These are phyloP conservation scores for Larimichthys crocea DNA, from an alignment of 2,113 vertebrate genomes.

Conservation along the genomic window DNA sequence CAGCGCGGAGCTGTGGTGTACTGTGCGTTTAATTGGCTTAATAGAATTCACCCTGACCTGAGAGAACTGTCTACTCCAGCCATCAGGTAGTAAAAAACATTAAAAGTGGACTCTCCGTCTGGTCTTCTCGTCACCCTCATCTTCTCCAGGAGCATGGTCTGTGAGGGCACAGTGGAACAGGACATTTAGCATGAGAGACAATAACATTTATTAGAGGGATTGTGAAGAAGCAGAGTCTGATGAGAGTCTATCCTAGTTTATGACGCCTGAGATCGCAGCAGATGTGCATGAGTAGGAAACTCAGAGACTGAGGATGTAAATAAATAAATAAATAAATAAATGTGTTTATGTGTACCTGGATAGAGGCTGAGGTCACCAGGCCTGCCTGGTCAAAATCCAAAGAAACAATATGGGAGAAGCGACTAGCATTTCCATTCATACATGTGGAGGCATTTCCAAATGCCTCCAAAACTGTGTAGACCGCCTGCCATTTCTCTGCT, in stretches of 20 bases:
- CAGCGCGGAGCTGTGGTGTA: background rate
- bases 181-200: slow-evolving; percentile 1
- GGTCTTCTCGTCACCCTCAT: slow-evolving; percentile 90
- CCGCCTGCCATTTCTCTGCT: slow-evolving; percentile 98
- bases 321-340: slow-evolving; percentile 1
- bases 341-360: slow-evolving; percentile 87
- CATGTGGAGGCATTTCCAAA: slow-evolving; percentile 93
- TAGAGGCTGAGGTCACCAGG: slow-evolving; percentile 93
- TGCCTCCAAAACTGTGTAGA: slow-evolving; percentile 93
- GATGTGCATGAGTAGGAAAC: background rate
- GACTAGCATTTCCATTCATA: slow-evolving; percentile 93
- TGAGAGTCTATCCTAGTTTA: background rate
- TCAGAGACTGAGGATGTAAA: background rate
- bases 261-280: background rate
- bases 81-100: slow-evolving; percentile 97
- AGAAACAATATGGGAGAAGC: slow-evolving; percentile 95
- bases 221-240: background rate
- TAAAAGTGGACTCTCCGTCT: slow-evolving; percentile 90
- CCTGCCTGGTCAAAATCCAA: slow-evolving; percentile 98
- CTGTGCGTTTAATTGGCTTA: slow-evolving; percentile 26
- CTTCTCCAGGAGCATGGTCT: slow-evolving; percentile 98
- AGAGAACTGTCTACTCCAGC: slow-evolving; percentile 91
- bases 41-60: slow-evolving; percentile 81
- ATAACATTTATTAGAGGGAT: background rate
- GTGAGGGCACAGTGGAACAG: slow-evolving; percentile 23